These are phyloP conservation scores for Halcyon senegalensis DNA, from an alignment of 2,113 vertebrate species.

Conservation along the genomic window DNA sequence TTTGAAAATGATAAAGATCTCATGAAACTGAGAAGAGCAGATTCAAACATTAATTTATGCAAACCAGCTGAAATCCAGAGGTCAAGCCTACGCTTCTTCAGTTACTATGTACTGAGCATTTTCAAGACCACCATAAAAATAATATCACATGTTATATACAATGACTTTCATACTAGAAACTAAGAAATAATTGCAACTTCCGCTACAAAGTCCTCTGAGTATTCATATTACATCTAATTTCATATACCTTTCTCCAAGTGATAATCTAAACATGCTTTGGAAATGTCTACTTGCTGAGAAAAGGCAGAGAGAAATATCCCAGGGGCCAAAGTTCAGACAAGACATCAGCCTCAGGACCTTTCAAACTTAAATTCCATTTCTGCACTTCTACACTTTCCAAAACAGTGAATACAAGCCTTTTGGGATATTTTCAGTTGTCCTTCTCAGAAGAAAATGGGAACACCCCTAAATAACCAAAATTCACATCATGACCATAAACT, in stretches of 20 bases:
- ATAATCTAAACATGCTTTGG: background rate
- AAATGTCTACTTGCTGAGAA: background rate
- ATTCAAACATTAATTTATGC: background rate
- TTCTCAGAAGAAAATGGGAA: background rate
- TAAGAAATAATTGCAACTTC: background rate
- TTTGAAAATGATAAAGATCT: background rate
- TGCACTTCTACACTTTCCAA: background rate
- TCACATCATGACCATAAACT: background rate
- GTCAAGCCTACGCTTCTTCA: background rate
- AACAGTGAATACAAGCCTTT: background rate
- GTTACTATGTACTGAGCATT: background rate
- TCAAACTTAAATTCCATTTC: background rate
- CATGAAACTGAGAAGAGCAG: background rate
- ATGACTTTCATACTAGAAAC: background rate
- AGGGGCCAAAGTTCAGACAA: accelerated
- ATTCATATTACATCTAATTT: background rate
- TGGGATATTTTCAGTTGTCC: background rate
- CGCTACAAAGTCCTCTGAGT: background rate
- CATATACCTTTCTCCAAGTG: background rate
- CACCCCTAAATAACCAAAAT: background rate
- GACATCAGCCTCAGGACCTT: background rate
- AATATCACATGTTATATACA: background rate
- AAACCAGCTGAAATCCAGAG: too few species aligned
- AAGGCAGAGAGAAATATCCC: background rate
- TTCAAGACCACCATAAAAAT: background rate